Evolutionary conservation across 1,140 invertebrate species (phyloP).

Genomic region (Dufourea novaeangliae): DNA sequence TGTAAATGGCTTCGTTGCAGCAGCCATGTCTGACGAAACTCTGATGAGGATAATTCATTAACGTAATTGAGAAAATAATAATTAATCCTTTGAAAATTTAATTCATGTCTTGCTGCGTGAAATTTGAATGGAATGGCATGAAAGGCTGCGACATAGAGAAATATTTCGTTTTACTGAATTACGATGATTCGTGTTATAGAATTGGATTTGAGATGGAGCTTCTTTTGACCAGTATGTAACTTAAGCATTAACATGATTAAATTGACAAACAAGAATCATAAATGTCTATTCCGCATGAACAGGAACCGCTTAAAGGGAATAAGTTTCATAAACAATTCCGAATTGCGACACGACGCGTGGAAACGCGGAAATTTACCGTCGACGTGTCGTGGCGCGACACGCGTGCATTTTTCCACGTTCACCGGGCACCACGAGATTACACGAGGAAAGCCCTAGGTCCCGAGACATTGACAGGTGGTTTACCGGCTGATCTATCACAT

Average conservation of each 20-base stretch:
- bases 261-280: neutral
- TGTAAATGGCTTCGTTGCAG: neutral
- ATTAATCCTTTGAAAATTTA: conserved; percentile 11
- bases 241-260: neutral
- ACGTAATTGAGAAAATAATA: conserved; percentile 16
- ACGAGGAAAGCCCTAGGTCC: conserved; percentile 15
- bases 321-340: neutral
- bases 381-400: conserved; percentile 8
- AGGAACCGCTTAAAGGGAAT: neutral
- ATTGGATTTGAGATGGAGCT: too few relatives aligned
- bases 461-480: conserved; percentile 45
- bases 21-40: conserved; percentile 13
- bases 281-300: neutral
- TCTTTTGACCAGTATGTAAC: too few relatives aligned
- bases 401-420: conserved; percentile 47
- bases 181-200: too few relatives aligned
- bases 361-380: conserved; percentile 12
- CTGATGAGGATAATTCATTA: neutral
- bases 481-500: conserved; percentile 52
- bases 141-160: neutral
- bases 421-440: conserved; percentile 17
- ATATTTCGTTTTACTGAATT: too few relatives aligned
- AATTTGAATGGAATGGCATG: neutral
- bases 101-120: neutral
- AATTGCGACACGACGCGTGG: neutral